Evolutionary conservation across 2,888 invertebrate species (phyloP), one percentile per base, ranked within the genome.

Genomic region (Stenodema calcarata): DNA sequence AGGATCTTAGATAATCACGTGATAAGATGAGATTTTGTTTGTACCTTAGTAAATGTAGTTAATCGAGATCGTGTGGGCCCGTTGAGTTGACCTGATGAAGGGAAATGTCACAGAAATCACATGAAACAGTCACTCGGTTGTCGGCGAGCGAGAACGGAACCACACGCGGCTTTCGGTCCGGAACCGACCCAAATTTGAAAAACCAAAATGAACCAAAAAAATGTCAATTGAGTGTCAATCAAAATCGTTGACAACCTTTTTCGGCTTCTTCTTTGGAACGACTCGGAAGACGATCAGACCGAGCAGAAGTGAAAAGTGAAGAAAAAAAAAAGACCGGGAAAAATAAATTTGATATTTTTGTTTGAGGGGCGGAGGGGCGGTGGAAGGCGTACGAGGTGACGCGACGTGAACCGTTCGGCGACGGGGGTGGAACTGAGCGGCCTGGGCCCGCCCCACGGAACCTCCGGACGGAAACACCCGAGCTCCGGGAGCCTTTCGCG

Each of bases 391-490:
- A n/a, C n/a, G n/a, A n/a, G n/a, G n/a, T n/a, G 76, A 35, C 42
- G 18, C 76, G 42, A 62, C 81, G 35, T 69, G 54, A 81, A 28
- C 81, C 69, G 81, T 16, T 62, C 69, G 62, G 69, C 54, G 41
- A n/a, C 81, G 81, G 81, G 81, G 81, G 81, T 81, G 81, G 81
- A 62, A 81, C 81, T 81, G 81, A 62, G 81, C 62, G n/a, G 79
- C 54, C 80, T 80, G 80, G 80, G 41, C 81, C 69, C 81, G 81
- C 81, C 81, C 42, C 75, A 28, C 30, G 75, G 75, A 18, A 23
- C 76, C 76, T 42, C n/a, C 23, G 78, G 54, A 14, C 81, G 69
- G 80, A 80, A 50, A 80, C 80, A 80, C 81, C 81, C 81, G 81
- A 69, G 23, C 81, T 62, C 81, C 54, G 62, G 54, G 54, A 54